Conservation (phyloP, 2,113 vertebrate genomes). For the Lates calcarifer region DNA sequence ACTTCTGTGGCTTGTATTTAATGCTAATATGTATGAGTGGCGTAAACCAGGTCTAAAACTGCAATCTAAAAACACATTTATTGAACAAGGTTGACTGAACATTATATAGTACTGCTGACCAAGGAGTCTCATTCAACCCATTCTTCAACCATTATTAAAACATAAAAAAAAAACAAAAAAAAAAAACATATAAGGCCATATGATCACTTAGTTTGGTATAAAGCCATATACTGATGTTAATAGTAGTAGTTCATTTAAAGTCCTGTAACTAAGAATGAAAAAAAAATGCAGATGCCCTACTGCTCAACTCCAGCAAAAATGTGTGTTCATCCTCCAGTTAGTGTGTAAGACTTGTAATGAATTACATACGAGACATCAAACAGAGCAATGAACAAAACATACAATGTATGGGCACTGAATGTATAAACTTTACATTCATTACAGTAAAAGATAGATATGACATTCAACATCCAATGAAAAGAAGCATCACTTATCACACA, state of each 20-base stretch:
- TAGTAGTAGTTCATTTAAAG: background rate
- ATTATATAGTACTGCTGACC: background rate
- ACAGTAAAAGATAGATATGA: background rate
- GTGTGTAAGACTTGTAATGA: too few relatives aligned
- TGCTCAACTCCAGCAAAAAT: background rate
- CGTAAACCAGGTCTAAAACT: too few relatives aligned
- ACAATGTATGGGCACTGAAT: background rate
- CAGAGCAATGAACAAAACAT: background rate
- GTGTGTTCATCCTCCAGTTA: background rate
- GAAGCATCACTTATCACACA: background rate
- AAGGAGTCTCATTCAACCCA: background rate
- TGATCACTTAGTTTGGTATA: background rate
- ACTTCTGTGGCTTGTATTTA: background rate
- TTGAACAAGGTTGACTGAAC: background rate
- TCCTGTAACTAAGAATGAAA: background rate
- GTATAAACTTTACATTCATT: background rate
- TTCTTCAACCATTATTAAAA: background rate
- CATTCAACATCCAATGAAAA: background rate
- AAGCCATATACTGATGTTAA: background rate
- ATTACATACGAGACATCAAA: background rate
- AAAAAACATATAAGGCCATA: background rate
- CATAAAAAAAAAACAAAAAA: too few relatives aligned
- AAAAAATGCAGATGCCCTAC: too few relatives aligned
- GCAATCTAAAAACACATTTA: background rate
- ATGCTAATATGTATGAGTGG: too few relatives aligned